Evolutionary conservation across 2,113 vertebrate genomes (phyloP), one percentile per base, ranked within the genome.

Genomic region (Labeo rohita): DNA sequence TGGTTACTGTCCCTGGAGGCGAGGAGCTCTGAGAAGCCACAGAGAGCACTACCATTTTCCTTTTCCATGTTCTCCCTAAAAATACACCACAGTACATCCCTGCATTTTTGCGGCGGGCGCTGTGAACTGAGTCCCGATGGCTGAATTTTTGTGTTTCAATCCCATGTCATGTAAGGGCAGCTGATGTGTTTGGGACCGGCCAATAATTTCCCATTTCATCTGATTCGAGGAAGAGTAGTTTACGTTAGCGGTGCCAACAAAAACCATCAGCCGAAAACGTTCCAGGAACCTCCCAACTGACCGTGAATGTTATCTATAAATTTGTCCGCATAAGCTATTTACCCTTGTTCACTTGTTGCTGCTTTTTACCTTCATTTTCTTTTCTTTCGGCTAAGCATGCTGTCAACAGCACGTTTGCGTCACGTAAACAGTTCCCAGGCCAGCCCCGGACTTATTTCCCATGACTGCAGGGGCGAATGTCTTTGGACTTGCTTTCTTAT

Each of bases 311-410:
- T 90, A 90, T 90, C 89, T 90, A 83, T 82, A 76, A 86, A 86
- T 82, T 74, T 84, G 81, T 89, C 56, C 15, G 52, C 73, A 77
- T 34, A 78, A 83, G 83, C 78, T 85, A 84, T 84, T 83, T 85
- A 81, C 77, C 52, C 63, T 11, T 66, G n/a, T 86, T 84, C 18
- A 43, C 56, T 90, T 89, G 61, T 72, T 59, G 72, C 83, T 80
- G 72, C 65, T 28, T 83, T 88, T 82, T 49, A 43, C 63, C 43
- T 47, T 90, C 52, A 86, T 76, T 93, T 91, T 93, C 87, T 91
- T 88, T 89, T 88, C 91, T 94, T 93, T 94, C 90, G 93, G 91
- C 89, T 91, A 93, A 91, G 90, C 87, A 87, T 80, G 59, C 90
- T 91, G 84, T 92, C 83, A 91, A 92, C 80, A 89, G 72, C 49